Base-by-base conservation (phyloP, 2,113 vertebrate genomes). In the Montifringilla adamsi region DNA sequence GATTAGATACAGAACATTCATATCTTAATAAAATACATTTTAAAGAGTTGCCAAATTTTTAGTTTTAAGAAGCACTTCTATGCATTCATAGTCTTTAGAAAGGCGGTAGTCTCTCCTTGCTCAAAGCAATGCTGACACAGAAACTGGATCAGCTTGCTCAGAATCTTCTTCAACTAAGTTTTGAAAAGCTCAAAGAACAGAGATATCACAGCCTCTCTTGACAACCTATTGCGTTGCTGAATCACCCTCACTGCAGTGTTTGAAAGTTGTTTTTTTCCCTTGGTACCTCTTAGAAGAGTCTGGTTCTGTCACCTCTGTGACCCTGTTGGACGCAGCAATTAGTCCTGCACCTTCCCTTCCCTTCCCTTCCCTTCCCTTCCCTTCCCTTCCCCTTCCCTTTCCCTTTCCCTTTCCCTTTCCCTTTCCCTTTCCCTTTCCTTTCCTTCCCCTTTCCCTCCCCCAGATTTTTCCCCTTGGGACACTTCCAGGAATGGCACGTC, bases 311-410 rank as follows among this genome's bases (percentile, higher is more conserved):
- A 52, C 66, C 31, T 70, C n/a, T 55, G 41, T 55, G 47, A 58
- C 28, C 3, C 21, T 67, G 11, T 17, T 50, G 62, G 37, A 56
- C 30, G 66, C 13, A 35, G 22, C 30, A 73, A 33, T 49, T 24
- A 73, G 63, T 69, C 24, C 26, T 43, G 7, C 26, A 15, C 41
- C 20, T 73, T 50, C 4, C 15, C 7, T 30, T 66, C 13, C 26
- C 11, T 28, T 24, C 8, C n/a, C n/a, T n/a, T n/a, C 12, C 8
- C 4, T 17, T 6, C 9, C 7, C 4, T 17, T 6, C 9, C 7
- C 7, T 47, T 17, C n/a, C n/a, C n/a, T n/a, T n/a, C n/a, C n/a
- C n/a, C n/a, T n/a, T 35, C 17, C 17, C 5, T 14, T 13, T 21
- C 10, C 6, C 26, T 6, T 10, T 4, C n/a, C n/a, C 7, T 19